Percentiles rank a stretch among this genome's conserved stretches.
Conservation (phyloP, 35 echinoderm and acorn worm species). For the Acanthaster planci region DNA sequence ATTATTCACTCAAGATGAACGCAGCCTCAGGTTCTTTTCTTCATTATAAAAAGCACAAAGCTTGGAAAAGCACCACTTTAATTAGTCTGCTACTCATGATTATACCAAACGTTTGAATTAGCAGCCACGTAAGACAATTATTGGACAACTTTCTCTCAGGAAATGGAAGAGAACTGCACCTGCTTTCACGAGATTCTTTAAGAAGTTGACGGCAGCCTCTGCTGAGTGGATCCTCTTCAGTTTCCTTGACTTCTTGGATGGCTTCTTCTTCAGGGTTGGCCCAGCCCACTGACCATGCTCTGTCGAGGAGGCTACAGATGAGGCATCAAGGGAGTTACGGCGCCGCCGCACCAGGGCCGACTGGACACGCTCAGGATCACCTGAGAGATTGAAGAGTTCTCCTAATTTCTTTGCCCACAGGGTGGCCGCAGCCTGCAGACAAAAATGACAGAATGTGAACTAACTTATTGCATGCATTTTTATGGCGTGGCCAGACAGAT, state of each 20-base stretch:
- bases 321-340: conserved; percentile 52
- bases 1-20: too few species aligned
- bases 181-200: conserved; percentile 47
- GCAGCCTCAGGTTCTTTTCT: too few species aligned
- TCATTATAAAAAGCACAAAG: too few species aligned
- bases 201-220: conserved; percentile 54
- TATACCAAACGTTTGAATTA: too few species aligned
- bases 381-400: conserved; percentile 46
- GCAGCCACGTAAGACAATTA: too few species aligned
- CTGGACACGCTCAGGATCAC: conserved; percentile 44
- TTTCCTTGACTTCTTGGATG: conserved; percentile 43
- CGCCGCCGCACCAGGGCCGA: conserved; percentile 47
- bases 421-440: conserved; percentile 75
- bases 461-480: too few species aligned
- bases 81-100: too few species aligned
- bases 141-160: too few species aligned
- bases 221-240: conserved; percentile 68
- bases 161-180: conserved; percentile 16
- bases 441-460: too few species aligned
- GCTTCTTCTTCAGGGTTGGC: conserved; percentile 12
- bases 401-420: conserved; percentile 72
- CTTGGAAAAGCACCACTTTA: too few species aligned
- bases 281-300: conserved; percentile 47
- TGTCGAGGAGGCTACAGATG: conserved; percentile 45
- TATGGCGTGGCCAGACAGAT: too few species aligned